Percentiles rank a stretch among this genome's conserved stretches.
phyloP scores from a whole-genome alignment of 2,113 vertebrate species.

The Pseudorasbora parva region DNA sequence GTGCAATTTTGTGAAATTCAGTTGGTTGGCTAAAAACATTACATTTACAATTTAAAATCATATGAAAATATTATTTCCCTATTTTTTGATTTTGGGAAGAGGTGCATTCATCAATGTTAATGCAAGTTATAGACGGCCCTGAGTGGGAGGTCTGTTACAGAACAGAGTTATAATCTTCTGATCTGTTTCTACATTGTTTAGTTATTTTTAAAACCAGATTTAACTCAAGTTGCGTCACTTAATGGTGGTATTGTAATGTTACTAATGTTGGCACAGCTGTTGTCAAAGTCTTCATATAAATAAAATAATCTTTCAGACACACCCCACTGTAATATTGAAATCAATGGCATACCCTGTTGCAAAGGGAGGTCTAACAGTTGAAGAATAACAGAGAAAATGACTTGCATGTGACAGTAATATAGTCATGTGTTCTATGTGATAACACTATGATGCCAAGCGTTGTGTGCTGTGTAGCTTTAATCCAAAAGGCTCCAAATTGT shows the following conservation, averaged over 20 bases:
- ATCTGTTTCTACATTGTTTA: neutral
- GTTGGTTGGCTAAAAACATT: conserved; percentile 37
- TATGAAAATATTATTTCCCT: conserved; percentile 36
- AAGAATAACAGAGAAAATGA: conserved; percentile 19
- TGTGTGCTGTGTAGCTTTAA: conserved; percentile 31
- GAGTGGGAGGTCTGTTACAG: conserved; percentile 33
- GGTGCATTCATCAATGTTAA: conserved; percentile 21
- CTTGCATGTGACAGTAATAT: conserved; percentile 12
- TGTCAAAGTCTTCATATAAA: conserved; percentile 4
- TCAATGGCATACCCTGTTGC: conserved; percentile 10
- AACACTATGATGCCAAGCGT: conserved; percentile 19
- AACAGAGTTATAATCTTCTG: neutral
- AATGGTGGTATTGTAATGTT: neutral
- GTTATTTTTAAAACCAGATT: conserved; percentile 14
- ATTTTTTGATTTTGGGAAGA: neutral
- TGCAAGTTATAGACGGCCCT: conserved; percentile 23
- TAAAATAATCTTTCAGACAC: conserved; percentile 12
- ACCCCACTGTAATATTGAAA: conserved; percentile 23
- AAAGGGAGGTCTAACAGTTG: conserved; percentile 2
- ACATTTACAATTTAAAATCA: conserved; percentile 45
- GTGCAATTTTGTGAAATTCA: conserved; percentile 51
- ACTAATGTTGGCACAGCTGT: conserved; percentile 33
- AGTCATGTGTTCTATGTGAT: conserved; percentile 32
- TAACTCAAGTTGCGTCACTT: neutral
- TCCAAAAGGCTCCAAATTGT: neutral